These are phyloP conservation scores for Elmis aenea DNA, from an alignment of 2,888 invertebrate species.

Conservation along the genomic window DNA sequence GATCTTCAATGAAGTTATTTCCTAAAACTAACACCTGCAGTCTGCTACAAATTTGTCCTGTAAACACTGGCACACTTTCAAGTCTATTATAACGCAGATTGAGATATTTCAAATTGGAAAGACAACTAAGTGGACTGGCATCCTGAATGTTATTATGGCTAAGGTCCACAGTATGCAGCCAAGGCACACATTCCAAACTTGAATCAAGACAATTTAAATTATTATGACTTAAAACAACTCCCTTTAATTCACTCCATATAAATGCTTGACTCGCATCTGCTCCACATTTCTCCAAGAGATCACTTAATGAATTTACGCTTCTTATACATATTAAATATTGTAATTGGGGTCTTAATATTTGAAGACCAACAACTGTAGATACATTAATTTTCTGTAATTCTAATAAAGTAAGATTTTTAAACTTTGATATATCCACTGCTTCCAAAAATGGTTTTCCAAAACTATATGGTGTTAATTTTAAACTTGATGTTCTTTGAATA, in stretches of 20 bases:
- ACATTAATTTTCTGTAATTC: conserved; percentile 57
- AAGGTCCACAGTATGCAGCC: conserved; percentile 58
- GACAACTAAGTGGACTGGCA: conserved; percentile 52
- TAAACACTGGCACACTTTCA: conserved; percentile 53
- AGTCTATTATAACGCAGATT: conserved; percentile 63
- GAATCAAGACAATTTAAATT: conserved; percentile 50
- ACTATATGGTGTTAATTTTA: conserved; percentile 49
- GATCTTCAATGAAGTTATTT: conserved; percentile 60
- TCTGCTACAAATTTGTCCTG: conserved; percentile 51
- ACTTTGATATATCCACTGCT: conserved; percentile 59
- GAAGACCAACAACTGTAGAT: conserved; percentile 52
- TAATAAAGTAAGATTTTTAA: conserved; percentile 52
- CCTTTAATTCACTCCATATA: conserved; percentile 57
- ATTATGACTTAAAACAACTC: conserved; percentile 56
- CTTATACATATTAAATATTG: conserved; percentile 52
- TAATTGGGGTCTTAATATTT: conserved; percentile 54
- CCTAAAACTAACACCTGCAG: conserved; percentile 52
- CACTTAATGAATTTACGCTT: conserved; percentile 45
- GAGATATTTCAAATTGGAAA: conserved; percentile 58
- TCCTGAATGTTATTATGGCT: conserved; percentile 58
- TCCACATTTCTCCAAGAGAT: conserved; percentile 53
- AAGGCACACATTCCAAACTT: conserved; percentile 58
- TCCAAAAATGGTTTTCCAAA: conserved; percentile 15
- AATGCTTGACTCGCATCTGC: conserved; percentile 56
- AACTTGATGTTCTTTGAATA: conserved; percentile 55